A percentile compares a stretch with the other conserved stretches of the same genome.
Evolutionary conservation across 2,113 vertebrate species (phyloP).

Genomic region (Benitochromis conjunctus): DNA sequence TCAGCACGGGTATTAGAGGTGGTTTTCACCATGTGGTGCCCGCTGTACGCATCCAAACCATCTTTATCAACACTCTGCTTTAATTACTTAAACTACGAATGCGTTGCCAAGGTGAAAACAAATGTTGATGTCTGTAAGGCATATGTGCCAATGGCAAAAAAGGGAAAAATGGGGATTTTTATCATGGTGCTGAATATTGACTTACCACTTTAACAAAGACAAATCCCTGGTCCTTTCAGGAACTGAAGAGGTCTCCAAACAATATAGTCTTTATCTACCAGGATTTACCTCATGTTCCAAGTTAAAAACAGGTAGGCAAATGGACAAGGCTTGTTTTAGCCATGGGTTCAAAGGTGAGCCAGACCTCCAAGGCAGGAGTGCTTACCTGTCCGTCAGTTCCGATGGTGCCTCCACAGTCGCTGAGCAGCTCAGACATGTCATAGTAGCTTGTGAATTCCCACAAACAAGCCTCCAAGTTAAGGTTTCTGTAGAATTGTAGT

Average conservation of each 20-base stretch:
- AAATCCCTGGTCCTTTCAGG: not conserved
- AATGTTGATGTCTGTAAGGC: conserved; percentile 14
- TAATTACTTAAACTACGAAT: conserved; percentile 52
- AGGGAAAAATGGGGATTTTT: not conserved
- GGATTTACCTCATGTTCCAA: conserved; percentile 15
- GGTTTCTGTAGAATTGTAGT: conserved; percentile 88
- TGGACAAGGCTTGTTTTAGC: not conserved
- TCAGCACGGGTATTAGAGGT: not conserved
- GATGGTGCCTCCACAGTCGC: conserved; percentile 77
- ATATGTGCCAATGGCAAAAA: not conserved
- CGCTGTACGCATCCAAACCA: not conserved
- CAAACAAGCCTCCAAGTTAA: conserved; percentile 91
- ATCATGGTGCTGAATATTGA: conserved; percentile 4
- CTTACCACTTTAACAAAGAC: conserved; percentile 10
- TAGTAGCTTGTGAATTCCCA: conserved; percentile 95
- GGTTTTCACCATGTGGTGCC: conserved; percentile 8
- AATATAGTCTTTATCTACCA: not conserved
- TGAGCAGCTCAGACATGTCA: conserved; percentile 94
- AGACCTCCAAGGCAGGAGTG: not conserved
- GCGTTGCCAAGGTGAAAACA: conserved; percentile 52
- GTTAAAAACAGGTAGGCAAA: conserved; percentile 18
- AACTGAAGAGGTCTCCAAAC: not conserved
- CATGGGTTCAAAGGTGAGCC: conserved; percentile 17
- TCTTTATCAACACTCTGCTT: conserved; percentile 38
- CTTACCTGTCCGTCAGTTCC: conserved; percentile 88